Conservation (phyloP, 2,113 vertebrate genomes). For the Saccopteryx bilineata region DNA sequence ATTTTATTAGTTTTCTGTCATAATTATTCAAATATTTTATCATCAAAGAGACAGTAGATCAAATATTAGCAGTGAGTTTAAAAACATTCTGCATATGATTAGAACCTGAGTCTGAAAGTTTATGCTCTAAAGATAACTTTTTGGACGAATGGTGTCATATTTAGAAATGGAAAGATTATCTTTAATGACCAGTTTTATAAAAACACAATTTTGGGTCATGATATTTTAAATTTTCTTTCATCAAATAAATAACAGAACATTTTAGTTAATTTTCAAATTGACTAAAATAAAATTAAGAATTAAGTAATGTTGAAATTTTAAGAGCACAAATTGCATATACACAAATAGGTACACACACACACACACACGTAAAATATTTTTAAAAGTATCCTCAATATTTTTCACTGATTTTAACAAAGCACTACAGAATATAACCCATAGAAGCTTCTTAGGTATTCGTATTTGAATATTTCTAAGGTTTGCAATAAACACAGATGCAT, state of each 20-base stretch:
- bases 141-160: neutral
- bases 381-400: neutral
- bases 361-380: neutral
- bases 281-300: constrained; percentile 47
- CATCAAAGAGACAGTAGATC: neutral
- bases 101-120: neutral
- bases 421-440: neutral
- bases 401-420: neutral
- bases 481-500: constrained; percentile 43
- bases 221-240: constrained; percentile 3
- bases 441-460: neutral
- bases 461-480: constrained; percentile 3
- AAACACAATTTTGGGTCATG: neutral
- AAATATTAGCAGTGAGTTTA: neutral
- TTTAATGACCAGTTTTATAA: constrained; percentile 42
- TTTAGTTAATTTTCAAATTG: constrained; percentile 35
- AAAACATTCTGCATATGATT: neutral
- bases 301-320: neutral
- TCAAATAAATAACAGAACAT: neutral
- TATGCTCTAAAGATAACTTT: neutral
- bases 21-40: neutral
- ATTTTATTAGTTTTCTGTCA: constrained; percentile 58
- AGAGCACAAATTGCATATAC: neutral
- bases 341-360: neutral
- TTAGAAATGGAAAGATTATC: neutral